Evolutionary conservation across 2,888 invertebrate genomes (phyloP).

Genomic region (Tenthredo amoena): DNA sequence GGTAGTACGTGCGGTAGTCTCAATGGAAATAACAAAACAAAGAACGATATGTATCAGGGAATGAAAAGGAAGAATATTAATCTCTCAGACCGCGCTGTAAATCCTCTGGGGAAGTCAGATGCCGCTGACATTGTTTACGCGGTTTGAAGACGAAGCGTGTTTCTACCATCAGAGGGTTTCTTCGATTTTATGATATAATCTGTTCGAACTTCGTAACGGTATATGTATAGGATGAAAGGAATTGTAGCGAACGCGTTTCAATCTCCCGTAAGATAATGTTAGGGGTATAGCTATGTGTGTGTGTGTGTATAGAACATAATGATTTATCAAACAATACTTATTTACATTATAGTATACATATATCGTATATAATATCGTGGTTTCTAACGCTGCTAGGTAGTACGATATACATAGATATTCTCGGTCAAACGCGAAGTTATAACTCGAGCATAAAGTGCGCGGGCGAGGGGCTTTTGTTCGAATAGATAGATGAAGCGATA

Average conservation of each 20-base stretch:
- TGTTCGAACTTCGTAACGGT: neutral
- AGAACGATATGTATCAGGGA: neutral
- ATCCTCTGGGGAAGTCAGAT: slow-evolving; percentile 4
- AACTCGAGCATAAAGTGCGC: slow-evolving; percentile 39
- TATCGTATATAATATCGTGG: neutral
- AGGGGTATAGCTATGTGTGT: neutral
- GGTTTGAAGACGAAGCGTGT: neutral
- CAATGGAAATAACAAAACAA: neutral
- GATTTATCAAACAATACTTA: slow-evolving; percentile 6
- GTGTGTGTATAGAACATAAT: neutral
- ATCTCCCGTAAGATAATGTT: neutral
- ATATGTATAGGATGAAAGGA: neutral
- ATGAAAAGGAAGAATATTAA: neutral
- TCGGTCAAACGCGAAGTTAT: slow-evolving; percentile 29
- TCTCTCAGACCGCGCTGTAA: slow-evolving; percentile 12
- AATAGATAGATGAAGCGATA: slow-evolving; percentile 48
- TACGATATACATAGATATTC: neutral
- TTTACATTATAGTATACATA: neutral
- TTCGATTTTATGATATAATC: slow-evolving; percentile 8
- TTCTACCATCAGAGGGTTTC: neutral
- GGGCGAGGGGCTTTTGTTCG: slow-evolving; percentile 15
- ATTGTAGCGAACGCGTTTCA: neutral
- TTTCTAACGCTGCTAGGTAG: neutral
- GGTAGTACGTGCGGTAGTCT: neutral
- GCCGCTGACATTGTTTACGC: slow-evolving; percentile 40